phyloP scores from a whole-genome alignment of 2,888 invertebrate species.

The Coleophora deauratella region DNA sequence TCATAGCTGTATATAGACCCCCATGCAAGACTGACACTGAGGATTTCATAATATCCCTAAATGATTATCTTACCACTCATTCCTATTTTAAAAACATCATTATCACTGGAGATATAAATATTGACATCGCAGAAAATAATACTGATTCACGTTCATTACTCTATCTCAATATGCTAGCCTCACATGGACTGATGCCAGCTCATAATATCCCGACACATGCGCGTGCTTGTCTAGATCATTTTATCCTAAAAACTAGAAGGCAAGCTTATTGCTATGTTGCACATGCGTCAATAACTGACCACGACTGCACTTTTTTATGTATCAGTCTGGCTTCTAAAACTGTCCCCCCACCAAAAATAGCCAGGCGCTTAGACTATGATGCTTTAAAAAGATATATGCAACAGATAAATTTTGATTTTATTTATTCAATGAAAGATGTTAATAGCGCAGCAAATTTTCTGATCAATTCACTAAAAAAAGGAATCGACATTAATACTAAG shows the following conservation, averaged over 20 bases:
- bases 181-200: constrained; percentile 16
- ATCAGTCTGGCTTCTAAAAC: not conserved
- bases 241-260: constrained; percentile 14
- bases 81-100: constrained; percentile 12
- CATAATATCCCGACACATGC: constrained; percentile 13
- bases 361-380: not conserved
- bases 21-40: constrained; percentile 7
- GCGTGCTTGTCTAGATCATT: constrained; percentile 15
- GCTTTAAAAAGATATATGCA: not conserved
- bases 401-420: not conserved
- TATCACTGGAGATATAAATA: constrained; percentile 19
- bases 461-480: no score
- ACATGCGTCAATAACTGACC: constrained; percentile 9
- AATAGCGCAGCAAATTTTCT: no score
- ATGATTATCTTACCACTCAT: constrained; percentile 1
- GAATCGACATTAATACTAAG: no score
- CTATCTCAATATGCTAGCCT: constrained; percentile 15
- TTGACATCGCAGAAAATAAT: constrained; percentile 5
- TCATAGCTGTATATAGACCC: constrained; percentile 13
- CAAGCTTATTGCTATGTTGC: constrained; percentile 6
- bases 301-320: constrained; percentile 1
- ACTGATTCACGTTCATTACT: constrained; percentile 4
- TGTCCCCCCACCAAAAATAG: not conserved
- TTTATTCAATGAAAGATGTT: not conserved
- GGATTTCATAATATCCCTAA: constrained; percentile 6